phyloP scores from a whole-genome alignment of 2,113 vertebrate genomes.

The Aix galericulata region DNA sequence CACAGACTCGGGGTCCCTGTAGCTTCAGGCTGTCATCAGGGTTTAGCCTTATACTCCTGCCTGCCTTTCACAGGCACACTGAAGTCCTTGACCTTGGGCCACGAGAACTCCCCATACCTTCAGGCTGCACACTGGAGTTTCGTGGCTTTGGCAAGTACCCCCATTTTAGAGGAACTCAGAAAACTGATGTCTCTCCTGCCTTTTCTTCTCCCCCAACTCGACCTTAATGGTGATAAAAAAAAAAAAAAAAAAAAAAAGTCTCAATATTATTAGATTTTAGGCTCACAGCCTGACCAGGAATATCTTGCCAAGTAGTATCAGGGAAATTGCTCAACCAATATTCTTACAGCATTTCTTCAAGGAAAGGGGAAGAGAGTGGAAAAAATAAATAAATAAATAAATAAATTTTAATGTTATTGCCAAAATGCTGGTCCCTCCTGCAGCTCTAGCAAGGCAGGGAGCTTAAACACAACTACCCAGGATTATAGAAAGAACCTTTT shows the following conservation, averaged over 20 bases:
- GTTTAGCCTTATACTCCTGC: rapidly evolving
- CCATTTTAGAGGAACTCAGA: not conserved
- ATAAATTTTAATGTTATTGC: not conserved
- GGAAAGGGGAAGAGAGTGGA: not conserved
- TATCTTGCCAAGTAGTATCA: not conserved
- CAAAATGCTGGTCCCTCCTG: not conserved
- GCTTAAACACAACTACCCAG: not conserved
- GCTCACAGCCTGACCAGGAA: not conserved
- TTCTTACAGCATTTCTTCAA: not conserved
- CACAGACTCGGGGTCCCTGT: rapidly evolving
- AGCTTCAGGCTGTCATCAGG: not conserved
- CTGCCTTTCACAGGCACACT: not conserved
- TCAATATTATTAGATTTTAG: not conserved
- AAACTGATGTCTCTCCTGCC: not conserved
- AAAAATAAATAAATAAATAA: too few relatives aligned
- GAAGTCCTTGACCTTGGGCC: not conserved
- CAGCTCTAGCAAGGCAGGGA: not conserved
- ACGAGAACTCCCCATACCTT: rapidly evolving
- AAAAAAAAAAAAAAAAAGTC: not conserved
- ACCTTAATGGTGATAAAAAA: rapidly evolving
- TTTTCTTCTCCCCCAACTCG: not conserved
- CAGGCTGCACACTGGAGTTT: rapidly evolving
- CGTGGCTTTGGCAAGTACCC: not conserved
- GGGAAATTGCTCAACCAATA: not conserved
- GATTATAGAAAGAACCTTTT: not conserved